These are phyloP conservation scores for Hoplodrina blanda DNA, from an alignment of 2,888 invertebrate genomes.

Conservation along the genomic window DNA sequence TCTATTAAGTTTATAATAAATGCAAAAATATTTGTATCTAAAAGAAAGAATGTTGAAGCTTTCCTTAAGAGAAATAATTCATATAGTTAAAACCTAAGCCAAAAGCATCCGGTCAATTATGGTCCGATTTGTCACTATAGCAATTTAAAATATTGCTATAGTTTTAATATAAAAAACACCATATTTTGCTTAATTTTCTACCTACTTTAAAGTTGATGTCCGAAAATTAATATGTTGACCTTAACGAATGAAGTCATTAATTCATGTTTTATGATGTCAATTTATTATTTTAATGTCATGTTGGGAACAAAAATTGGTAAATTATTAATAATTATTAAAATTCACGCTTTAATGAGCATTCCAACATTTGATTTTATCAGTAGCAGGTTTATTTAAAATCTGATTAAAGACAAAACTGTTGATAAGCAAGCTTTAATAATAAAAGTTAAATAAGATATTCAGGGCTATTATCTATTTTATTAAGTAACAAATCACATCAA, in stretches of 20 bases:
- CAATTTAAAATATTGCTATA: not conserved
- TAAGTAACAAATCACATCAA: not conserved
- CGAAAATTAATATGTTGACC: slow-evolving; percentile 38
- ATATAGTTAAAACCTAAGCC: too few species aligned
- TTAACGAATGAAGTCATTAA: slow-evolving; percentile 47
- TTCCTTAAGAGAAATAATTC: too few species aligned
- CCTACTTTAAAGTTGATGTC: slow-evolving; percentile 13
- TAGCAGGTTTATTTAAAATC: not conserved
- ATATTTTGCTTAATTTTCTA: slow-evolving; percentile 1
- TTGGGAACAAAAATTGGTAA: slow-evolving; percentile 6
- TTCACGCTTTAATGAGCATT: slow-evolving; percentile 1
- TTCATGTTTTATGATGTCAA: slow-evolving; percentile 33
- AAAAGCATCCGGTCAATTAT: not conserved
- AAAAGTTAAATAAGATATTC: not conserved
- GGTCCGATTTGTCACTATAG: not conserved
- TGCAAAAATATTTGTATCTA: too few species aligned
- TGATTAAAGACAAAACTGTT: not conserved
- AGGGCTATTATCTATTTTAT: not conserved
- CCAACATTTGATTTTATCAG: slow-evolving; percentile 12
- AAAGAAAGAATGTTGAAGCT: too few species aligned
- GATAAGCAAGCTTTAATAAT: not conserved
- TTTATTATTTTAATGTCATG: slow-evolving; percentile 38
- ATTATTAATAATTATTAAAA: slow-evolving; percentile 15
- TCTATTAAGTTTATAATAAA: too few species aligned
- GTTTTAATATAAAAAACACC: not conserved